Evolutionary conservation across 2,797 vertebrate species (phyloP).

Genomic region (Falco naumanni): DNA sequence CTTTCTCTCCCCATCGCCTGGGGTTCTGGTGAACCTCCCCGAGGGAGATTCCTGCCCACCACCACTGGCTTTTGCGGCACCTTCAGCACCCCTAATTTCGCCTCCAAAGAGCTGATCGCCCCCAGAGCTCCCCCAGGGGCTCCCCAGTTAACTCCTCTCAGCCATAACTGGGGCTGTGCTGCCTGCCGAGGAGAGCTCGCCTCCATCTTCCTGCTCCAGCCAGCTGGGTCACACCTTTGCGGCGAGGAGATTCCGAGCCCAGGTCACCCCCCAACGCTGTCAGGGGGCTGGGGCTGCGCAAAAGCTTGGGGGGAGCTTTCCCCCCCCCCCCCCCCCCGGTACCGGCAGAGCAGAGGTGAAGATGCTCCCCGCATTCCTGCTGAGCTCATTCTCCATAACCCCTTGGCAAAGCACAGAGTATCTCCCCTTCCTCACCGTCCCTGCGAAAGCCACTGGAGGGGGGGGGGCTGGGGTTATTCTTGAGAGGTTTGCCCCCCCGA

Average conservation of each 20-base stretch:
- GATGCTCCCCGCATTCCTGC: neutral
- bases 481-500: neutral
- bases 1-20: neutral
- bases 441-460: too few relatives aligned
- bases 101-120: neutral
- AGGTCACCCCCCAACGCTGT: neutral
- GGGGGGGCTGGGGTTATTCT: neutral
- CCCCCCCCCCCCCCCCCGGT: too few relatives aligned
- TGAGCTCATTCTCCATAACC: fast-evolving
- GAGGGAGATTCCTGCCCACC: neutral
- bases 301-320: neutral
- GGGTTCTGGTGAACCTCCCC: neutral
- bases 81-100: neutral
- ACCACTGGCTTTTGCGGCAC: neutral
- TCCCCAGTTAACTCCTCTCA: neutral
- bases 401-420: neutral
- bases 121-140: neutral
- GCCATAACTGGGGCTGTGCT: neutral
- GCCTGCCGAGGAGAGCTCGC: neutral
- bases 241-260: neutral
- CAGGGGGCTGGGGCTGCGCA: neutral
- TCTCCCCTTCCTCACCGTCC: neutral
- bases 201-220: neutral
- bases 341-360: neutral
- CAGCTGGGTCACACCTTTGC: neutral